Evolutionary conservation across 2,113 vertebrate genomes (phyloP).

Genomic region (Ondatra zibethicus): DNA sequence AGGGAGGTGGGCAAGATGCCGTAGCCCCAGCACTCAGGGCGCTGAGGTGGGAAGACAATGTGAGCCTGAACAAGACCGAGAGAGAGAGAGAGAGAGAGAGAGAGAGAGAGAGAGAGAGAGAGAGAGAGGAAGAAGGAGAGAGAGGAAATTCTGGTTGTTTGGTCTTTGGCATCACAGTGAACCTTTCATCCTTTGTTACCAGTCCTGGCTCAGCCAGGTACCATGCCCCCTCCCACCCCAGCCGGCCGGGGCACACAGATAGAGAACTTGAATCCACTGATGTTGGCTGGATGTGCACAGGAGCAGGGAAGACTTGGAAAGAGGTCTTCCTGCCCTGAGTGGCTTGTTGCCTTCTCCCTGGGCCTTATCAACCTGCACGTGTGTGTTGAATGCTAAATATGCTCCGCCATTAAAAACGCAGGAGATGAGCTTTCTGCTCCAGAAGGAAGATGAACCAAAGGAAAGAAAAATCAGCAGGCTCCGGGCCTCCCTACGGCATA

Average conservation of each 20-base stretch:
- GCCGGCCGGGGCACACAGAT: not conserved
- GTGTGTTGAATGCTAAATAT: conserved; percentile 77
- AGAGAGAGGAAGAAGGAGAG: too few species aligned
- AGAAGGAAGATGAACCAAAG: conserved; percentile 74
- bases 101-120: not conserved
- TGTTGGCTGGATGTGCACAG: not conserved
- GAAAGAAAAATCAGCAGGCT: conserved; percentile 61
- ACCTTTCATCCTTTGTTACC: not conserved
- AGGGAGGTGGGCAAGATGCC: not conserved
- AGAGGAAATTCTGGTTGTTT: not conserved
- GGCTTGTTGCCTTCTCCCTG: conserved; percentile 67
- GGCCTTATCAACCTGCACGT: conserved; percentile 71
- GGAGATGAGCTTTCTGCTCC: conserved; percentile 63
- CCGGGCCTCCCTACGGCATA: not conserved
- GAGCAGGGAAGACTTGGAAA: not conserved
- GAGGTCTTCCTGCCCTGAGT: conserved; percentile 27
- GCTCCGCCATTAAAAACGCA: conserved; percentile 79
- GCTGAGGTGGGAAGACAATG: not conserved
- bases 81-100: not conserved
- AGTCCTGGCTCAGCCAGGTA: not conserved
- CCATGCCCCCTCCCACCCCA: not conserved
- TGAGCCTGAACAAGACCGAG: not conserved
- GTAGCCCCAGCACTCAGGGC: not conserved
- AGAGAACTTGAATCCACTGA: not conserved
- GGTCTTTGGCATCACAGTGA: not conserved